Conservation (phyloP, 2,113 vertebrate species). For the Alexandromys fortis region DNA sequence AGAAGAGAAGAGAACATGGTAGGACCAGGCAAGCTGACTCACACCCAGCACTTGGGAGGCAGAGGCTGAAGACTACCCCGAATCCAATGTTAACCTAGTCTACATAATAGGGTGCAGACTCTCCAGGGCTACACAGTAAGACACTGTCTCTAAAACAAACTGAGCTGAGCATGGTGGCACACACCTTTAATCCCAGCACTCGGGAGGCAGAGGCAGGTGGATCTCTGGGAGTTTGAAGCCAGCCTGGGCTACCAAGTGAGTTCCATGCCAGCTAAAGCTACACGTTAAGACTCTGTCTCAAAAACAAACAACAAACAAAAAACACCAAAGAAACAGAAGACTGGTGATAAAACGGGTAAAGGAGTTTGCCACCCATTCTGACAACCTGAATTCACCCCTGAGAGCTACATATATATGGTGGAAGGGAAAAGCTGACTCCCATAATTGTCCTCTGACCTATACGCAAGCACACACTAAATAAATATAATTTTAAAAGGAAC, state of each 20-base stretch:
- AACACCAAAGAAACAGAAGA: background rate
- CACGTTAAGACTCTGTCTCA: background rate
- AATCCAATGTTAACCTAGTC: background rate
- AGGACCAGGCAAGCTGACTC: background rate
- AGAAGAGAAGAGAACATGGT: background rate
- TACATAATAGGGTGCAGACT: background rate
- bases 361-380: background rate
- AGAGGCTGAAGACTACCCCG: background rate
- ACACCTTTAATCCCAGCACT: background rate
- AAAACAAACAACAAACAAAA: background rate
- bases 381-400: background rate
- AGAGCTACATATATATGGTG: background rate
- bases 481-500: background rate
- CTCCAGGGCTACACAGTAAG: background rate
- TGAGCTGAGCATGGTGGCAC: accelerated
- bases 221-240: background rate
- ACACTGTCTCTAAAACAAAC: background rate
- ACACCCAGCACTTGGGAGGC: background rate
- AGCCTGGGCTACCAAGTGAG: background rate
- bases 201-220: background rate
- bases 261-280: background rate
- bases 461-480: background rate
- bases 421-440: background rate
- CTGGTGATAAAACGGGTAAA: background rate
- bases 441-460: background rate